These are phyloP conservation scores for Holothuria glaberrima DNA, from an alignment of 35 echinoderm and acorn worm genomes.

Conservation along the genomic window DNA sequence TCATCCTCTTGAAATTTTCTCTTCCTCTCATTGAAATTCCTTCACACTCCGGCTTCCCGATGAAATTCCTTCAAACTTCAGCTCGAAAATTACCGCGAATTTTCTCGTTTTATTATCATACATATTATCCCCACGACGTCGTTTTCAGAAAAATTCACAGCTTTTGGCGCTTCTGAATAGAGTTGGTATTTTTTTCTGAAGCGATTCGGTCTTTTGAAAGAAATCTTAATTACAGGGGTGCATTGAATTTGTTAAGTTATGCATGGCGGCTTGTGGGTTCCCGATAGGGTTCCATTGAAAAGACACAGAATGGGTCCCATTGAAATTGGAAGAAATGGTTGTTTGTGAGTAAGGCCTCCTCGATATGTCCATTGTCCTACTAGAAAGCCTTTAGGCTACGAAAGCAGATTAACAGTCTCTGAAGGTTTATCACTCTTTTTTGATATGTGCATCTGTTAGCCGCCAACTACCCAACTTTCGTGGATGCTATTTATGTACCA, in stretches of 20 bases:
- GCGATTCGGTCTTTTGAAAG: conserved; percentile 4
- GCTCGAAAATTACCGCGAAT: conserved; percentile 46
- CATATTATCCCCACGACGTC: conserved; percentile 28
- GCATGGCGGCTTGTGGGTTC: conserved; percentile 44
- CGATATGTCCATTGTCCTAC: conserved; percentile 26
- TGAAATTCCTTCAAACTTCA: conserved; percentile 25
- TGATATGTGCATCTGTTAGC: too few species aligned
- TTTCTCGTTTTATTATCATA: conserved; percentile 49
- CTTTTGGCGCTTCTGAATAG: conserved; percentile 25
- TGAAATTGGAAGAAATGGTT: background rate
- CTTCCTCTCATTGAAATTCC: background rate
- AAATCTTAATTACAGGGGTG: conserved; percentile 28
- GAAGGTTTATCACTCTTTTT: too few species aligned
- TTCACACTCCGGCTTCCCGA: conserved; percentile 34
- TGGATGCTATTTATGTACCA: background rate
- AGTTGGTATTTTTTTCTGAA: conserved; percentile 32
- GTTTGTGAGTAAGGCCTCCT: conserved; percentile 33
- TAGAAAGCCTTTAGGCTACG: conserved; percentile 43
- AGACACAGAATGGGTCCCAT: conserved; percentile 7
- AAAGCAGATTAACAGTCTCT: conserved; percentile 43
- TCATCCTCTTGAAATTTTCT: background rate
- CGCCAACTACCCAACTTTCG: background rate
- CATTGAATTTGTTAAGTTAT: conserved; percentile 34
- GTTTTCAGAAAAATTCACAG: conserved; percentile 55
- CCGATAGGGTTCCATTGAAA: conserved; percentile 33